A percentile compares a stretch with the other conserved stretches of the same genome.
These are phyloP conservation scores for Xenops minutus DNA, from an alignment of 2,797 vertebrate genomes.

Conservation along the genomic window DNA sequence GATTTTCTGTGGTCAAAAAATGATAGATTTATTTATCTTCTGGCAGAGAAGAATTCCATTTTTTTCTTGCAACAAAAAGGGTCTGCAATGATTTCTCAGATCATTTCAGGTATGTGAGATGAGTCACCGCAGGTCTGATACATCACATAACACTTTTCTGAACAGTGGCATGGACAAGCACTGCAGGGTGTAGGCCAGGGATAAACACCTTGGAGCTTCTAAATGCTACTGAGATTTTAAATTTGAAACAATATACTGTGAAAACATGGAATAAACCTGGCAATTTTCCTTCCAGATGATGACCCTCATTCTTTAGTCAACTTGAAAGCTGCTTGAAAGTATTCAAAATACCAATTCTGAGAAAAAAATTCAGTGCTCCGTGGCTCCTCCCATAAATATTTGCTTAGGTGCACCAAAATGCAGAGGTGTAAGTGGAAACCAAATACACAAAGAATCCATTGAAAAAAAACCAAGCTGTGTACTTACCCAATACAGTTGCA, in stretches of 20 bases:
- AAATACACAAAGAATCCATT: constrained; percentile 22
- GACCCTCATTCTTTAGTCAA: not conserved
- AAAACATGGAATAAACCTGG: not conserved
- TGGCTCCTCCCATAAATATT: not conserved
- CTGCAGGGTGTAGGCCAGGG: not conserved
- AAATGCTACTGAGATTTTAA: not conserved
- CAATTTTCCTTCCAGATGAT: not conserved
- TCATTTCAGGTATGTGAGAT: not conserved
- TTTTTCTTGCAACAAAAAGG: not conserved
- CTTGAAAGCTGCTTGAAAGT: not conserved
- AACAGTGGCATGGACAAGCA: not conserved
- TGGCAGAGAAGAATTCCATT: not conserved
- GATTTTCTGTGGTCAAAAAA: not conserved
- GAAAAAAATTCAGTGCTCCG: not conserved
- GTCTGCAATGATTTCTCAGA: not conserved
- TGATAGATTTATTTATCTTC: not conserved
- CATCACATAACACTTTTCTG: not conserved
- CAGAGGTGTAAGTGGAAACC: not conserved
- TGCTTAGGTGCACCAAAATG: not conserved
- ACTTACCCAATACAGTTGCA: not conserved
- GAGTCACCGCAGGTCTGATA: fast-evolving
- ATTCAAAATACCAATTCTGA: not conserved
- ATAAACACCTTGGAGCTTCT: constrained; percentile 1
- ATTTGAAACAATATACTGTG: not conserved
- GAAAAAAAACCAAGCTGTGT: not conserved